These are phyloP conservation scores for Macrostomum lignano DNA, from an alignment of 1,140 invertebrate genomes.

Conservation along the genomic window DNA sequence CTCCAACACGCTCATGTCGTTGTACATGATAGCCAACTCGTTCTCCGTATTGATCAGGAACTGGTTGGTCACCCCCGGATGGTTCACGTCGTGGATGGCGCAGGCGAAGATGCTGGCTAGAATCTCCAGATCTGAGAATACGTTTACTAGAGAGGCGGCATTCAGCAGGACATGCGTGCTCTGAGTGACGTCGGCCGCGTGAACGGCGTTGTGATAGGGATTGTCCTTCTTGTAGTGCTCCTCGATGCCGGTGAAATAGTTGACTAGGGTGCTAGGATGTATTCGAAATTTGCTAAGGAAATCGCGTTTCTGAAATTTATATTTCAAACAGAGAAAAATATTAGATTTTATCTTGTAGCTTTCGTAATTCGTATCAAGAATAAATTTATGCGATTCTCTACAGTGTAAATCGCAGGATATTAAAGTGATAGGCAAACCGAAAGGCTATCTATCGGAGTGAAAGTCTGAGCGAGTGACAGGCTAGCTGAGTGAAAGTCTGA, in stretches of 20 bases:
- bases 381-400: no score
- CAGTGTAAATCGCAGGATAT: no score
- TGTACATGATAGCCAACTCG: constrained; percentile 82
- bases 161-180: constrained; percentile 31
- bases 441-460: no score
- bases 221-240: neutral
- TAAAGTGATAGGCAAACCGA: no score
- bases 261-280: no score
- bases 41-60: constrained; percentile 43
- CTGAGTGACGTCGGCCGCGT: constrained; percentile 1
- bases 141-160: constrained; percentile 65
- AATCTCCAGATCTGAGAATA: no score
- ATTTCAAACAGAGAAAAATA: constrained; percentile 20
- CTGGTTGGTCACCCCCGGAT: constrained; percentile 32
- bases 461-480: no score
- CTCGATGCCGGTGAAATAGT: constrained; percentile 57
- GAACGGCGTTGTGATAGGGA: constrained; percentile 3
- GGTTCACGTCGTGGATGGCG: constrained; percentile 33
- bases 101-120: no score
- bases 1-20: no score
- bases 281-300: constrained; percentile 63
- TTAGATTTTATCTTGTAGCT: no score
- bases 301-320: constrained; percentile 47
- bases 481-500: no score
- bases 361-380: no score